A percentile compares a stretch with the other conserved stretches of the same genome.
Conservation (phyloP, 2,113 vertebrate species). For the Cyphomyrus discorhynchus region DNA sequence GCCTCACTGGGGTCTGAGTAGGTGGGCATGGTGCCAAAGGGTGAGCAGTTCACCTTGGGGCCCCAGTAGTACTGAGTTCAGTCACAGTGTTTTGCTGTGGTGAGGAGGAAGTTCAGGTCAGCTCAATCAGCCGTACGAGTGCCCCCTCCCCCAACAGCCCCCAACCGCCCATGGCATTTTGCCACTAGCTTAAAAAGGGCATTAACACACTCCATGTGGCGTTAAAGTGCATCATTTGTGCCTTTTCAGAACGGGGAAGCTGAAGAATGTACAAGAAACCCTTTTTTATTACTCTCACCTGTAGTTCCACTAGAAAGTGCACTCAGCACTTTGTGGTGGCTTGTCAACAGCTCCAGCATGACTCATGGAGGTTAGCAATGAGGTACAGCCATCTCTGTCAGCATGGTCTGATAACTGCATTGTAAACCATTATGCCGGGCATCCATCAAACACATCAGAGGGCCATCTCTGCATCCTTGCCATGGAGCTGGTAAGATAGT, state of each 20-base stretch:
- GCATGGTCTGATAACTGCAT: constrained; percentile 10
- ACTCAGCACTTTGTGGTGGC: background rate
- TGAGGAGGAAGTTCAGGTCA: constrained; percentile 1
- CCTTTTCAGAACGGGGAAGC: background rate
- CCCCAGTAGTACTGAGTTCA: background rate
- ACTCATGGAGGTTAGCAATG: background rate
- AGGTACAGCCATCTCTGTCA: constrained; percentile 2
- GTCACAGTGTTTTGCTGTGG: constrained; percentile 18
- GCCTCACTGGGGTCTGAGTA: background rate
- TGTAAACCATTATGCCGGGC: background rate
- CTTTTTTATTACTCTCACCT: background rate
- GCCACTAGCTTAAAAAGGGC: background rate
- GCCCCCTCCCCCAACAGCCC: background rate
- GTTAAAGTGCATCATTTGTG: background rate
- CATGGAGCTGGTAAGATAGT: background rate
- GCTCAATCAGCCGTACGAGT: background rate
- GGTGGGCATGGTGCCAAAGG: constrained; percentile 32
- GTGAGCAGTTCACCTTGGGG: constrained; percentile 29
- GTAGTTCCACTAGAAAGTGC: background rate
- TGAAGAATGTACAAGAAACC: background rate
- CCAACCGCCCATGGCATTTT: background rate
- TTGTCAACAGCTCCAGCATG: background rate
- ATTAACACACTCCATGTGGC: background rate
- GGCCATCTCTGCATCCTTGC: background rate
- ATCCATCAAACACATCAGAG: background rate